phyloP scores from a whole-genome alignment of 1,140 invertebrate genomes.

The Eupeodes corollae region DNA sequence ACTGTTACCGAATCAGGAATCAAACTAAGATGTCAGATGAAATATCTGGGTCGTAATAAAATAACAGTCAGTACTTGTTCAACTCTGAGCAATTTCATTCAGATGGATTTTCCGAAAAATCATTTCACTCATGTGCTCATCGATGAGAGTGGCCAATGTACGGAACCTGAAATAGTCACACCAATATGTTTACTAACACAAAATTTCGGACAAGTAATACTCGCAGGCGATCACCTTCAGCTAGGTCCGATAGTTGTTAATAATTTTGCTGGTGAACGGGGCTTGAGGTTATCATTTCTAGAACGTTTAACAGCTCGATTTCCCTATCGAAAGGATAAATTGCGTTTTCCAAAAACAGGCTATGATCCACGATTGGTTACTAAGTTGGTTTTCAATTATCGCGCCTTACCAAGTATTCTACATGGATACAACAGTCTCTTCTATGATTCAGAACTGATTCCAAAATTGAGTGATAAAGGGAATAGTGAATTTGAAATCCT shows the following conservation, averaged over 20 bases:
- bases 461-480: slow-evolving; percentile 25
- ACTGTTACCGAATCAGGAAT: slow-evolving; percentile 31
- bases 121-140: slow-evolving; percentile 82
- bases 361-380: slow-evolving; percentile 61
- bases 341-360: slow-evolving; percentile 37
- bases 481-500: slow-evolving; percentile 16
- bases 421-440: slow-evolving; percentile 66
- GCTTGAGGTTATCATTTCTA: slow-evolving; percentile 58
- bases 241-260: slow-evolving; percentile 74
- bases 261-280: slow-evolving; percentile 47
- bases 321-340: slow-evolving; percentile 53
- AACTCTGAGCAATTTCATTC: slow-evolving; percentile 56
- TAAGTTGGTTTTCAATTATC: slow-evolving; percentile 61
- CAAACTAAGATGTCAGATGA: slow-evolving; percentile 42
- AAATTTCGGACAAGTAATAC: slow-evolving; percentile 54
- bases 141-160: slow-evolving; percentile 85
- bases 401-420: slow-evolving; percentile 69
- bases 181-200: slow-evolving; percentile 47
- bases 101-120: slow-evolving; percentile 50
- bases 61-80: slow-evolving; percentile 75
- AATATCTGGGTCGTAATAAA: slow-evolving; percentile 54
- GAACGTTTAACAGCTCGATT: slow-evolving; percentile 52
- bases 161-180: slow-evolving; percentile 78
- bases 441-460: slow-evolving; percentile 47
- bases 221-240: slow-evolving; percentile 87